These are phyloP conservation scores for Alfaro cultratus DNA, from an alignment of 2,797 vertebrate species.

Conservation along the genomic window DNA sequence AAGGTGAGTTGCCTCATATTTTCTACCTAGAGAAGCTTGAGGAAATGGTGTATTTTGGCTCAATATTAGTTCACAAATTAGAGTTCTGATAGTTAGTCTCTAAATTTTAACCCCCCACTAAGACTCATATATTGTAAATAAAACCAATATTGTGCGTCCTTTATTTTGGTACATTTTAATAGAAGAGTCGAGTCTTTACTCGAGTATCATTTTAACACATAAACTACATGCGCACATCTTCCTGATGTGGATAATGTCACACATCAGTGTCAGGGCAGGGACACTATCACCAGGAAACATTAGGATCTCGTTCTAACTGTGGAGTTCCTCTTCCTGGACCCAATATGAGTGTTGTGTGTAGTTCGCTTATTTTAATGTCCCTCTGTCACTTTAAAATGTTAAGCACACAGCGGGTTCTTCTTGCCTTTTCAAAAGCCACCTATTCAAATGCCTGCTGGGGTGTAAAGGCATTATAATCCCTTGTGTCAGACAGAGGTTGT, in stretches of 20 bases:
- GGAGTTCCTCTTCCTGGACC: conserved; percentile 14
- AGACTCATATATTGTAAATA: neutral
- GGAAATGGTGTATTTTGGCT: neutral
- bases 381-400: conserved; percentile 14
- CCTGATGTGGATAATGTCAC: conserved; percentile 55
- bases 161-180: neutral
- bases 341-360: conserved; percentile 10
- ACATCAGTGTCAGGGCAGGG: conserved; percentile 54
- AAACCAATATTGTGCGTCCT: neutral
- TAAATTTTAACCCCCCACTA: neutral
- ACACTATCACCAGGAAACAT: conserved; percentile 35
- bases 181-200: neutral
- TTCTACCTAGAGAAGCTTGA: neutral
- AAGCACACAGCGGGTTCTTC: neutral
- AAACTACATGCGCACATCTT: neutral
- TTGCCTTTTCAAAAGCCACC: conserved; percentile 1
- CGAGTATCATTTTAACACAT: neutral
- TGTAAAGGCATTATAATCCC: conserved; percentile 75
- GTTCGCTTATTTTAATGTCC: conserved; percentile 21
- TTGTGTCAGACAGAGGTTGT: conserved; percentile 39
- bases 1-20: conserved; percentile 7
- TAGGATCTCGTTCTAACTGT: conserved; percentile 5
- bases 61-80: neutral
- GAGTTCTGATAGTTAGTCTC: neutral
- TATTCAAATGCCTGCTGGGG: conserved; percentile 41